Conservation (phyloP, 1,140 invertebrate genomes). For the Drosophila aff. region DNA sequence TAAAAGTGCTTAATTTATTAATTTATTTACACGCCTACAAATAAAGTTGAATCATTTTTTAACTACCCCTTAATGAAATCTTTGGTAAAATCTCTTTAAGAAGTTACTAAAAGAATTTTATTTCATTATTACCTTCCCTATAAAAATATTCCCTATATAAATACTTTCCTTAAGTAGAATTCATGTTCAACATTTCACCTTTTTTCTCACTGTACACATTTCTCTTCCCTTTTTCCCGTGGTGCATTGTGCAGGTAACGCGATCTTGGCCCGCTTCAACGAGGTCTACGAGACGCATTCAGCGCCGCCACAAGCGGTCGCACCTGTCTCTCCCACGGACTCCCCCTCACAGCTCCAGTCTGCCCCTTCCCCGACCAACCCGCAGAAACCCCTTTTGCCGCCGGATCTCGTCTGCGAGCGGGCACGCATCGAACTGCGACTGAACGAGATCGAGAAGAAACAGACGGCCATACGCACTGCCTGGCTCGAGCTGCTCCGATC, state of each 20-base stretch:
- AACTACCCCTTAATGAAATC: no score
- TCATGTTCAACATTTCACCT: fast-evolving
- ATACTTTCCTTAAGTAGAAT: background rate
- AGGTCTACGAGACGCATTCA: slow-evolving; percentile 73
- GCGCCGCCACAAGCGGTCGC: slow-evolving; percentile 49
- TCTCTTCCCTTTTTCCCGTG: slow-evolving; percentile 14
- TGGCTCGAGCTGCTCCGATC: slow-evolving; percentile 88
- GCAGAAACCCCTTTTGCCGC: slow-evolving; percentile 84
- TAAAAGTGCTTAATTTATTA: no score
- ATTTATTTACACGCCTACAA: no score
- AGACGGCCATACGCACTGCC: slow-evolving; percentile 87
- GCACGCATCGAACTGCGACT: slow-evolving; percentile 87
- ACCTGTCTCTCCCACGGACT: slow-evolving; percentile 46
- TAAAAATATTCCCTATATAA: background rate
- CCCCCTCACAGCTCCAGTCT: slow-evolving; percentile 7
- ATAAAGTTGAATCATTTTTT: no score
- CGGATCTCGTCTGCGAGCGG: slow-evolving; percentile 88
- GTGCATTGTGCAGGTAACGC: slow-evolving; percentile 68
- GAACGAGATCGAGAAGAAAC: slow-evolving; percentile 87
- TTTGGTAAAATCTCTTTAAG: no score
- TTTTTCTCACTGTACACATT: slow-evolving; percentile 23
- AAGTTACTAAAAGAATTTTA: no score
- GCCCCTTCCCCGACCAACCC: slow-evolving; percentile 1
- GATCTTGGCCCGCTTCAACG: slow-evolving; percentile 80
- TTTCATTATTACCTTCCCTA: no score